These are phyloP conservation scores for Ceyx melanurus DNA, from an alignment of 2,113 vertebrate species.

Conservation along the genomic window DNA sequence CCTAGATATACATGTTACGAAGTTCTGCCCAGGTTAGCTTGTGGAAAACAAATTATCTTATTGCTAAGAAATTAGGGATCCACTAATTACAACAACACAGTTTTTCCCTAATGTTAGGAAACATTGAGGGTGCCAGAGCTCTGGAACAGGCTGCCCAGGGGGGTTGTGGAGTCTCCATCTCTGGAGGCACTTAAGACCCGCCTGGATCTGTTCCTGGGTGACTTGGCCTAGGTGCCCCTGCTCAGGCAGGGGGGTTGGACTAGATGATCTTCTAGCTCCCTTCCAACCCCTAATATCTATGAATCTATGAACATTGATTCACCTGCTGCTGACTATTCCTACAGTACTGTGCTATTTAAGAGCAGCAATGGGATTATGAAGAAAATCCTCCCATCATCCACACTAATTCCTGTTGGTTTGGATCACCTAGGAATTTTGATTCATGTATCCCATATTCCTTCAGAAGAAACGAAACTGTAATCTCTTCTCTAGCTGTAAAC, in stretches of 20 bases:
- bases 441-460: neutral
- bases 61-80: neutral
- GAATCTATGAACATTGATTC: neutral
- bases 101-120: neutral
- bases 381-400: neutral
- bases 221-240: too few species aligned
- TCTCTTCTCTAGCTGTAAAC: neutral
- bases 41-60: neutral
- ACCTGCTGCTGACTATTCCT: accelerated
- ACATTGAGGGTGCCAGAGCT: neutral
- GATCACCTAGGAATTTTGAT: neutral
- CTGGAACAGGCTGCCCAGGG: too few species aligned
- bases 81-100: neutral
- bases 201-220: too few species aligned
- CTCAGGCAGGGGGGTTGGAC: too few species aligned
- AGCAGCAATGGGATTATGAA: neutral
- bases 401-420: neutral
- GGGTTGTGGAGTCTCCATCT: too few species aligned
- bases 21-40: neutral
- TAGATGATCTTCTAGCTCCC: too few species aligned
- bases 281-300: too few species aligned
- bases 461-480: neutral
- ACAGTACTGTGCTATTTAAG: neutral
- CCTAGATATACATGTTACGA: neutral
- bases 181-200: too few species aligned